phyloP scores from a whole-genome alignment of 2,888 invertebrate genomes.

The Synanthedon tipuliformis region DNA sequence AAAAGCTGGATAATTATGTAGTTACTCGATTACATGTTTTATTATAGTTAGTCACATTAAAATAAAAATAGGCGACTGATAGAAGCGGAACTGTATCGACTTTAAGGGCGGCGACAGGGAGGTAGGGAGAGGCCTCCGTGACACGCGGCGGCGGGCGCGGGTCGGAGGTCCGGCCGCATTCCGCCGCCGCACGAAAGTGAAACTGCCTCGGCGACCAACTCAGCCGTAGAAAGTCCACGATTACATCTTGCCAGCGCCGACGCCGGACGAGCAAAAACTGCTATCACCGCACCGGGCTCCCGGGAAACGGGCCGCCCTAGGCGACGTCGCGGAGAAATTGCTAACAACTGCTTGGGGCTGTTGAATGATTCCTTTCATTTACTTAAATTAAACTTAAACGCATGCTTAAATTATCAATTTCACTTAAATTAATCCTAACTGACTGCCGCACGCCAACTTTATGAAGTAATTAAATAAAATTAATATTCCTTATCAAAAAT shows the following conservation, averaged over 20 bases:
- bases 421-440: slow-evolving; percentile 33
- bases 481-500: no score
- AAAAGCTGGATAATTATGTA: no score
- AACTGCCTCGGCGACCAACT: slow-evolving; percentile 49
- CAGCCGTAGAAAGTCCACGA: slow-evolving; percentile 68
- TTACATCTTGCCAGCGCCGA: slow-evolving; percentile 47
- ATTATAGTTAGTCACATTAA: no score
- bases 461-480: no score
- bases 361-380: slow-evolving; percentile 47
- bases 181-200: slow-evolving; percentile 65
- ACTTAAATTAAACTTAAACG: slow-evolving; percentile 23
- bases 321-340: slow-evolving; percentile 44
- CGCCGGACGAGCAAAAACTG: slow-evolving; percentile 59
- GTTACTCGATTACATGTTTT: no score
- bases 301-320: slow-evolving; percentile 54
- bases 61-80: no score
- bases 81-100: no score
- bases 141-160: slow-evolving; percentile 32
- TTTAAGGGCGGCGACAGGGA: slow-evolving; percentile 12
- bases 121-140: slow-evolving; percentile 17
- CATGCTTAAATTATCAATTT: slow-evolving; percentile 36
- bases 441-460: slow-evolving; percentile 20
- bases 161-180: slow-evolving; percentile 69
- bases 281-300: slow-evolving; percentile 46
- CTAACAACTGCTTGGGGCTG: slow-evolving; percentile 36